These are phyloP conservation scores for Crambe crambe DNA, from an alignment of 37 sponge, comb jelly and placozoan genomes.

Conservation along the genomic window DNA sequence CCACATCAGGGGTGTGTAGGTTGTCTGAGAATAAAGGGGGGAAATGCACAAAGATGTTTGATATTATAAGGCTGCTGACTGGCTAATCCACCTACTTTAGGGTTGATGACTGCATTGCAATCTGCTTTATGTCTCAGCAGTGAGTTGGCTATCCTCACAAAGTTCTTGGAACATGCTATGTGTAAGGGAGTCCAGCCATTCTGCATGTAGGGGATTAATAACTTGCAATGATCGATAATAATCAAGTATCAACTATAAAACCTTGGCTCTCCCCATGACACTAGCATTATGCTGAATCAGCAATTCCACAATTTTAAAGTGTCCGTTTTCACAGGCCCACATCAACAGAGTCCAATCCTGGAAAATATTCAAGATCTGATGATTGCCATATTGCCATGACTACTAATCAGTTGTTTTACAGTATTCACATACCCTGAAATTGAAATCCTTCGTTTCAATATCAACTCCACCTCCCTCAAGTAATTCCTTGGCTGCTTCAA, in stretches of 20 bases:
- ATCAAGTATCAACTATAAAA: neutral
- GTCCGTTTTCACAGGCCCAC: conserved; percentile 8
- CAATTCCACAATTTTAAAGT: neutral
- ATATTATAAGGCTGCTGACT: too few species aligned
- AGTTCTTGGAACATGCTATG: neutral
- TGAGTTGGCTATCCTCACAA: neutral
- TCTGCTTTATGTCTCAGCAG: neutral
- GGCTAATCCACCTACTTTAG: too few species aligned
- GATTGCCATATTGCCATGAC: too few species aligned
- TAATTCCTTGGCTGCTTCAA: neutral
- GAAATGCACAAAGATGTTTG: too few species aligned
- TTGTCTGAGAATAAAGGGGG: neutral
- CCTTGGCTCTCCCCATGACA: neutral
- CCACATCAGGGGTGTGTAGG: conserved; percentile 3
- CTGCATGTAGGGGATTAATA: neutral
- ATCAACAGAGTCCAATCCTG: conserved; percentile 21
- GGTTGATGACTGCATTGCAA: too few species aligned
- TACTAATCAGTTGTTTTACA: too few species aligned
- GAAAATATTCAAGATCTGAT: neutral
- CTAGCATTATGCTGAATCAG: conserved; percentile 5
- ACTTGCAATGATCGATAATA: neutral
- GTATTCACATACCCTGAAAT: neutral
- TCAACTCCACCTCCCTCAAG: neutral
- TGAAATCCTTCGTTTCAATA: neutral
- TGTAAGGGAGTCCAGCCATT: conserved; percentile 12